These are phyloP conservation scores for Metopia argyrocephala DNA, from an alignment of 2,888 invertebrate genomes.

Conservation along the genomic window DNA sequence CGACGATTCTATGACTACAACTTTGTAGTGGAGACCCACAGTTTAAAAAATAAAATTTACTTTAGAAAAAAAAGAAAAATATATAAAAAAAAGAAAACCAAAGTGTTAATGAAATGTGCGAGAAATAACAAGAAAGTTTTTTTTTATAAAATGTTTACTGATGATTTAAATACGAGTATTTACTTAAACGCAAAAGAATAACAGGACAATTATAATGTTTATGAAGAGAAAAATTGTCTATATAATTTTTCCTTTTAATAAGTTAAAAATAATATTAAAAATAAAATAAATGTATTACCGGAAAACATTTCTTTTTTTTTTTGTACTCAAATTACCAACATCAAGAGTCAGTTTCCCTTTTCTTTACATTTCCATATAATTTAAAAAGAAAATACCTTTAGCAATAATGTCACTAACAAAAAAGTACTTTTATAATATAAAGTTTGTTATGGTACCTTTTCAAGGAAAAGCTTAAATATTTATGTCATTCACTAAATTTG, in stretches of 20 bases:
- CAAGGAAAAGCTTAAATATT: background rate
- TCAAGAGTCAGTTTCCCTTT: background rate
- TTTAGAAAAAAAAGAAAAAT: background rate
- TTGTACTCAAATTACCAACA: too few species aligned
- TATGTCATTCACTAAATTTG: background rate
- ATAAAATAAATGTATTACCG: too few species aligned
- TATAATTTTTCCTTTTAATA: too few species aligned
- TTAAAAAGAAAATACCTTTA: background rate
- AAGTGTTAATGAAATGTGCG: constrained; percentile 3
- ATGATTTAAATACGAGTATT: constrained; percentile 21
- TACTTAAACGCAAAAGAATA: too few species aligned
- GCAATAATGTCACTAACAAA: background rate
- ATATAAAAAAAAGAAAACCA: background rate
- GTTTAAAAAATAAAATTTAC: background rate
- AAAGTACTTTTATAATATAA: background rate
- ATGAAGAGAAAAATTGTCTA: too few species aligned
- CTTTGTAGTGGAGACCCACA: background rate
- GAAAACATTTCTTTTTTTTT: background rate
- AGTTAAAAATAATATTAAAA: too few species aligned
- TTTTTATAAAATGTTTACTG: background rate
- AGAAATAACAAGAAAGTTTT: background rate
- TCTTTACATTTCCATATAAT: background rate
- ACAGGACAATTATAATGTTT: too few species aligned
- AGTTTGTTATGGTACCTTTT: too few species aligned
- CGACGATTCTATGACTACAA: background rate